A percentile compares a stretch with the other conserved stretches of the same genome.
These are phyloP conservation scores for Chaenodraco wilsoni DNA, from an alignment of 2,797 vertebrate genomes.

Conservation along the genomic window DNA sequence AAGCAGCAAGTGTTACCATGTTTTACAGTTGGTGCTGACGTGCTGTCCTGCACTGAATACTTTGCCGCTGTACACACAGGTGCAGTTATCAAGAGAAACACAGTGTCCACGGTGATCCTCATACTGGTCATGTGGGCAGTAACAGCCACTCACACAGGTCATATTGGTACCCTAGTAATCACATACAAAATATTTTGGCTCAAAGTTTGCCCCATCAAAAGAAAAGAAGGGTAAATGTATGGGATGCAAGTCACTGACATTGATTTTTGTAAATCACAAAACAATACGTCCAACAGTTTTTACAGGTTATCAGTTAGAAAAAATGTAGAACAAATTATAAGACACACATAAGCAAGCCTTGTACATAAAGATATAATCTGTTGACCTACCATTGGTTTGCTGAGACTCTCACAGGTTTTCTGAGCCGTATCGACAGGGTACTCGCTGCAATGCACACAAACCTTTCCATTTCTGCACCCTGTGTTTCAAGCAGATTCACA, in stretches of 20 bases:
- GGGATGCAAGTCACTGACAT: neutral
- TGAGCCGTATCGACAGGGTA: slow-evolving; percentile 52
- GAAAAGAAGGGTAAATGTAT: neutral
- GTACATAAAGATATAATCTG: neutral
- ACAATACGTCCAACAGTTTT: too few species aligned
- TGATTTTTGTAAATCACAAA: neutral
- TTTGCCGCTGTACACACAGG: slow-evolving; percentile 81
- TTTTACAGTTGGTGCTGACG: slow-evolving; percentile 81
- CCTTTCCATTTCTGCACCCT: slow-evolving; percentile 73
- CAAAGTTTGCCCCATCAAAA: neutral
- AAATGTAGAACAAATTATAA: neutral
- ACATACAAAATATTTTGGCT: neutral
- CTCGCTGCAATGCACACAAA: slow-evolving; percentile 75
- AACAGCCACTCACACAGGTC: slow-evolving; percentile 85
- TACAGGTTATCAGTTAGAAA: neutral
- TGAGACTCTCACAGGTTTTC: slow-evolving; percentile 79
- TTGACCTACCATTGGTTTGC: slow-evolving; percentile 70
- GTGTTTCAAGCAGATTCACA: neutral
- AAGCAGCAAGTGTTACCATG: slow-evolving; percentile 75
- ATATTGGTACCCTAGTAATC: slow-evolving; percentile 49
- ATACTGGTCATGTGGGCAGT: slow-evolving; percentile 82
- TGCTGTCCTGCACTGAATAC: slow-evolving; percentile 78
- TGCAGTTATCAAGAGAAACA: slow-evolving; percentile 80
- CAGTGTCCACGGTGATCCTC: slow-evolving; percentile 84
- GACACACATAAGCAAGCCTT: neutral